These are phyloP conservation scores for Galago senegalensis DNA, from an alignment of 2,797 vertebrate species.

Conservation along the genomic window DNA sequence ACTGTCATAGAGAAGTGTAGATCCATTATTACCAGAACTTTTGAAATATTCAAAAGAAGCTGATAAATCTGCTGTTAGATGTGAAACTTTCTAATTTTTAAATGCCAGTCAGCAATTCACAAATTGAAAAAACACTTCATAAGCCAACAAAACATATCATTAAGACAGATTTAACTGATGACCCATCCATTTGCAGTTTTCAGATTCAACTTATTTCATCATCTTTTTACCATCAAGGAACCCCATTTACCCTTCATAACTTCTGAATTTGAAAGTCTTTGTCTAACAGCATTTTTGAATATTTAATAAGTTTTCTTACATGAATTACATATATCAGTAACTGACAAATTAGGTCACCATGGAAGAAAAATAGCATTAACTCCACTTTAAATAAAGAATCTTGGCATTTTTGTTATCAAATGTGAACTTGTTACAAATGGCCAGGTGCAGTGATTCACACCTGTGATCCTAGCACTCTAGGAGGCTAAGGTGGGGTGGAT, in stretches of 20 bases:
- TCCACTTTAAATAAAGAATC: conserved; percentile 9
- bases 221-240: conserved; percentile 27
- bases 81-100: conserved; percentile 46
- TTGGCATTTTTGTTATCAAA: background rate
- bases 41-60: conserved; percentile 37
- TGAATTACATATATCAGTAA: conserved; percentile 40
- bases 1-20: background rate
- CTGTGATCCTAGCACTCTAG: no score
- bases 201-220: conserved; percentile 17
- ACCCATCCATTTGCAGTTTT: background rate
- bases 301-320: conserved; percentile 53
- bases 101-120: background rate
- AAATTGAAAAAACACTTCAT: background rate
- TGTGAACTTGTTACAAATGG: background rate
- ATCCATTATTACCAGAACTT: background rate
- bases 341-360: conserved; percentile 5
- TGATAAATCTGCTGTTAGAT: background rate
- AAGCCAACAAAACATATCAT: conserved; percentile 16
- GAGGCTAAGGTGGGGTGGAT: no score
- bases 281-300: conserved; percentile 38
- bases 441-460: no score
- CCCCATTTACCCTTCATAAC: background rate
- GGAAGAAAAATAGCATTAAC: background rate
- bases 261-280: conserved; percentile 54
- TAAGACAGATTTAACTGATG: background rate